Evolutionary conservation across 2,113 vertebrate genomes (phyloP), one percentile per base, ranked within the genome.

Genomic region (Semnopithecus entellus): DNA sequence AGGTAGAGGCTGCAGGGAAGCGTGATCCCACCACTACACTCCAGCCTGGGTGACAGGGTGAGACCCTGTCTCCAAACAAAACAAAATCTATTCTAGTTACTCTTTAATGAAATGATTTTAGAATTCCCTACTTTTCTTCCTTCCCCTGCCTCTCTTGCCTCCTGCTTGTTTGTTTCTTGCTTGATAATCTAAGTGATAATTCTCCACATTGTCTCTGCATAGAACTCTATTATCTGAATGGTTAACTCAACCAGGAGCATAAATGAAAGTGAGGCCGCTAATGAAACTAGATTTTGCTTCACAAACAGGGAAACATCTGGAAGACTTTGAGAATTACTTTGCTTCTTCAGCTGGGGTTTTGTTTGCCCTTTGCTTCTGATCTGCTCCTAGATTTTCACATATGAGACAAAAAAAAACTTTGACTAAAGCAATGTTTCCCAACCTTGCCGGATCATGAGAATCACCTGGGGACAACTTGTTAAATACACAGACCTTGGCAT

Each of bases 351-450:
- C 94, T 95, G 88, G n/a, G 57, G 90, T 38, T 88, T 96, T 96
- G 96, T 91, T 97, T 98, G 86, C 90, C 96, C 97, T 97, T 97
- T 97, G 96, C 92, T 97, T 97, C 96, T 96, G 92, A 85, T 96
- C 86, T 93, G 83, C 92, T 97, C 55, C 82, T 93, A 94, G 86
- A 61, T 89, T 94, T 95, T 96, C 96, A 91, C 73, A 87, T 55
- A 83, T 4, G 59, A 92, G 64, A 85, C 80, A 68, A 78, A 89
- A 91, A 91, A 96, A 90, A 35, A 35, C 88, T 92, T 92, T 78
- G 50, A 91, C 85, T 82, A 84, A 95, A 95, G 52, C 83, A 68
- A 87, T 82, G 75, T 90, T 97, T 96, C 79, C 35, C 68, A 95
- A 45, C 40, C 72, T 91, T 89, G 6, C 22, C 0, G 7, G 83